Evolutionary conservation across 2,113 vertebrate species (phyloP).

Genomic region (Pterocles orientalis): DNA sequence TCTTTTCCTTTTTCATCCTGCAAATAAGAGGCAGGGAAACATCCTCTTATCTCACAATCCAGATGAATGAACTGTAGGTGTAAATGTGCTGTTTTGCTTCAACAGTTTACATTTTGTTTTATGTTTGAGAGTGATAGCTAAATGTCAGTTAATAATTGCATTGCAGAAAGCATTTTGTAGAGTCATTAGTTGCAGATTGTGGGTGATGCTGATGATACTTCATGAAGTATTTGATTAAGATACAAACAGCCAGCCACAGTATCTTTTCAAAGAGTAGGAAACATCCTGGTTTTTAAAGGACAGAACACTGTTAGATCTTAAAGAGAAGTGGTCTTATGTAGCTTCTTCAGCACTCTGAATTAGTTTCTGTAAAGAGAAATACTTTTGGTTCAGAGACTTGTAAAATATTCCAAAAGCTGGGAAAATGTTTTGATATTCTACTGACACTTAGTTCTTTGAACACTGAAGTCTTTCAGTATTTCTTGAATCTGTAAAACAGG

Average conservation of each 20-base stretch:
- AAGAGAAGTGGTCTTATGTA: background rate
- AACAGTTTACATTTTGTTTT: background rate
- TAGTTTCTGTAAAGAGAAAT: background rate
- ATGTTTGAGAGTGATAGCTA: background rate
- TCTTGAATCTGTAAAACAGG: background rate
- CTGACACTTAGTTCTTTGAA: background rate
- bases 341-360: background rate
- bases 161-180: background rate
- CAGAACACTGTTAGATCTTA: background rate
- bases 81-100: background rate
- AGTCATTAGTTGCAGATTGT: background rate
- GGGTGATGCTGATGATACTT: background rate
- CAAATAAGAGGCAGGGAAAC: background rate
- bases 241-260: background rate
- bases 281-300: background rate
- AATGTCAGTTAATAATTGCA: conserved; percentile 8
- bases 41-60: background rate
- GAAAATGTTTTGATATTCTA: background rate
- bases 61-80: background rate
- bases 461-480: background rate
- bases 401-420: background rate
- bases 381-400: background rate
- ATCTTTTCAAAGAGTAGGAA: background rate
- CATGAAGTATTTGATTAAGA: background rate
- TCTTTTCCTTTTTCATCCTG: background rate